Evolutionary conservation across 2,888 invertebrate species (phyloP).

Genomic region (Diarsia dahlii): DNA sequence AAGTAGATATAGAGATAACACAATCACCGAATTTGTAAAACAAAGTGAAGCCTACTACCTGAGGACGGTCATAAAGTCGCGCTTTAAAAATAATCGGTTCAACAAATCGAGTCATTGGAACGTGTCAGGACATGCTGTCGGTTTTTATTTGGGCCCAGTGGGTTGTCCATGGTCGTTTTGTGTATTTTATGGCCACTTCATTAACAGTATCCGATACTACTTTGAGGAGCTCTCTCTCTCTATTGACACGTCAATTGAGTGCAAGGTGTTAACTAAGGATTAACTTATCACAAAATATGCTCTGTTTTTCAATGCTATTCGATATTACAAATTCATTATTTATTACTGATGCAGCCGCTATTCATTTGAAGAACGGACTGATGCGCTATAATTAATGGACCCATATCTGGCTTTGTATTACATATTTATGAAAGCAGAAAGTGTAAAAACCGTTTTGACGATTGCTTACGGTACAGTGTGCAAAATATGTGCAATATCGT

Average conservation of each 20-base stretch:
- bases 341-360: not conserved
- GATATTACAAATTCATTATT: conserved; percentile 16
- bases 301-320: conserved; percentile 6
- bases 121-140: conserved; percentile 88
- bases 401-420: conserved; percentile 36
- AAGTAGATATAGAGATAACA: conserved; percentile 71
- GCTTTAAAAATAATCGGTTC: conserved; percentile 83
- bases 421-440: conserved; percentile 54
- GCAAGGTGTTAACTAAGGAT: conserved; percentile 37
- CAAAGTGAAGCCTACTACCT: conserved; percentile 80
- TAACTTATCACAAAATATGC: conserved; percentile 6
- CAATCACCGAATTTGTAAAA: conserved; percentile 84
- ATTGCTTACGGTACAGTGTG: conserved; percentile 53
- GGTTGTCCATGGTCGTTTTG: conserved; percentile 86
- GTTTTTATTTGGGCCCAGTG: conserved; percentile 84
- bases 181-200: conserved; percentile 87
- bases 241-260: conserved; percentile 81
- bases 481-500: conserved; percentile 45
- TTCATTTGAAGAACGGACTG: not conserved
- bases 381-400: conserved; percentile 29
- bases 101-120: conserved; percentile 86
- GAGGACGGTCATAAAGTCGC: conserved; percentile 67
- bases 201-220: conserved; percentile 80
- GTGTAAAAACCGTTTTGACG: conserved; percentile 54
- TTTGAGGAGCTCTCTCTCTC: conserved; percentile 69